Conservation (phyloP, 2,797 vertebrate species). For the Pipistrellus pygmaeus region DNA sequence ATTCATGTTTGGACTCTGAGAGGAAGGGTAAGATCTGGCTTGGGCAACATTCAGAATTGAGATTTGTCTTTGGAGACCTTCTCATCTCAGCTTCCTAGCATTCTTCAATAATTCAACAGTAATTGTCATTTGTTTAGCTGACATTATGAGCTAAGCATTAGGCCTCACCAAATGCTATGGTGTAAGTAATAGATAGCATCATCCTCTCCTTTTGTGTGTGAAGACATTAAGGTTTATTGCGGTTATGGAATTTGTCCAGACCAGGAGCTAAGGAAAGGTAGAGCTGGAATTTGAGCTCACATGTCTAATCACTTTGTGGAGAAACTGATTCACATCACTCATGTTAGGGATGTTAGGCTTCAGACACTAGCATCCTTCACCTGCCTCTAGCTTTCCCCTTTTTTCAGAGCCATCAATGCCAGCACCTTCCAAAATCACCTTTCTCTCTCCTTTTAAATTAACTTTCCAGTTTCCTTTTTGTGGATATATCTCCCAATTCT, state of each 20-base stretch:
- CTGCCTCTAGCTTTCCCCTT: background rate
- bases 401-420: background rate
- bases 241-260: background rate
- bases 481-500: background rate
- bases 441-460: background rate
- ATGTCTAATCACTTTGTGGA: background rate
- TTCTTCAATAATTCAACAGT: background rate
- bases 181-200: background rate
- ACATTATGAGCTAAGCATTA: background rate
- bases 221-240: background rate
- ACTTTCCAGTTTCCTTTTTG: background rate
- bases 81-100: background rate
- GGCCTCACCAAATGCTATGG: background rate
- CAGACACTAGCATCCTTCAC: background rate
- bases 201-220: background rate
- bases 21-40: background rate
- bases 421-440: background rate
- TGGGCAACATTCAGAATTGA: slow-evolving; percentile 33
- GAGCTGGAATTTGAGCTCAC: background rate
- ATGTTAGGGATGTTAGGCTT: background rate
- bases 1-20: background rate
- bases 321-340: background rate
- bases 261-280: background rate
- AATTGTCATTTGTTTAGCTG: background rate
- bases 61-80: background rate